A percentile compares a stretch with the other conserved stretches of the same genome.
phyloP scores from a whole-genome alignment of 2,888 invertebrate genomes.

The Seira ritae region DNA sequence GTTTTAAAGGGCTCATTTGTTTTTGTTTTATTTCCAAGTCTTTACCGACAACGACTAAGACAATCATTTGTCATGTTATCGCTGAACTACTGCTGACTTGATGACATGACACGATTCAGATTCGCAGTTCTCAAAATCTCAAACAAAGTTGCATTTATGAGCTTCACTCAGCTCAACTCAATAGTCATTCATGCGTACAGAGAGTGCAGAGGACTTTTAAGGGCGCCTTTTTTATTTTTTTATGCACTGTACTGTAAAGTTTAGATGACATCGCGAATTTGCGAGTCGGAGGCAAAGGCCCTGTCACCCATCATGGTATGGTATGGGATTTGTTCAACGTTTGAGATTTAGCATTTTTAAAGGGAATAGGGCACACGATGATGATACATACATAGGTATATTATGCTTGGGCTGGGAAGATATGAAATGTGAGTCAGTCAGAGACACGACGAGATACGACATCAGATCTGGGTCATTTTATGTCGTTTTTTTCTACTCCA shows the following conservation, averaged over 20 bases:
- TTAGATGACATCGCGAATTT: constrained; percentile 26
- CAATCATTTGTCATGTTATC: too few species aligned
- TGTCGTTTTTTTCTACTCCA: neutral
- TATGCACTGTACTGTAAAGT: neutral
- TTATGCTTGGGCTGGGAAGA: neutral
- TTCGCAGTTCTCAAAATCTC: too few species aligned
- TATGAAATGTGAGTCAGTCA: too few species aligned
- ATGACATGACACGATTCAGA: too few species aligned
- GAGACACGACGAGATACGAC: constrained; percentile 65
- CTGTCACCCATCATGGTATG: constrained; percentile 50
- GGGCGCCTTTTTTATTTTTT: neutral
- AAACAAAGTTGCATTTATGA: too few species aligned
- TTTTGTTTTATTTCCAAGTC: too few species aligned
- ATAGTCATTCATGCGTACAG: neutral
- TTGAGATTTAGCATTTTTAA: constrained; percentile 1
- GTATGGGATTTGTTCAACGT: constrained; percentile 31
- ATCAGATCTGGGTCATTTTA: constrained; percentile 59
- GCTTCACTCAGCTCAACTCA: too few species aligned
- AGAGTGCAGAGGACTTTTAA: neutral
- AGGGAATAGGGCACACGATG: too few species aligned
- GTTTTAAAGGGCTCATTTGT: too few species aligned
- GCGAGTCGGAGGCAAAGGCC: constrained; percentile 28
- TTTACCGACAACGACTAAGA: too few species aligned
- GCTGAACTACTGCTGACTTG: too few species aligned
- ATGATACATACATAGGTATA: too few species aligned